Percentiles rank a stretch among this genome's conserved stretches.
These are phyloP conservation scores for Indicator indicator DNA, from an alignment of 2,113 vertebrate genomes.

Conservation along the genomic window DNA sequence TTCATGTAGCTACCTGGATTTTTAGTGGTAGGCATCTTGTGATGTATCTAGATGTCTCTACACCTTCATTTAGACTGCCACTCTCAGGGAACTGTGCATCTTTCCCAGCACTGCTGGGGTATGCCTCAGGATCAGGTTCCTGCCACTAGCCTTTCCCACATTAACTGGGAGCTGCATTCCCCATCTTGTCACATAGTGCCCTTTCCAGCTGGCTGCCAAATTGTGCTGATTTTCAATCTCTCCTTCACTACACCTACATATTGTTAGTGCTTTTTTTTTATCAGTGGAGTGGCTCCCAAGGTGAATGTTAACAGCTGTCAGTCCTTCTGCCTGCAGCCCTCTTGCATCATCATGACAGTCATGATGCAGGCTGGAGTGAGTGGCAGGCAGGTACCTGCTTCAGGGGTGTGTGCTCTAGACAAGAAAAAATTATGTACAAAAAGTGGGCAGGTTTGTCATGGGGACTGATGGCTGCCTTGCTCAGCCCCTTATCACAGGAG, in stretches of 20 bases:
- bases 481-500: fast-evolving
- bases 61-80: neutral
- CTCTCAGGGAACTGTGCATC: neutral
- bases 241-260: neutral
- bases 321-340: neutral
- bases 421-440: neutral
- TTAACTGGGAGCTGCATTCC: neutral
- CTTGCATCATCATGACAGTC: too few relatives aligned
- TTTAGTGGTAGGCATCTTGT: neutral
- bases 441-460: neutral
- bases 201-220: neutral
- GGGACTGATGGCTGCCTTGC: neutral
- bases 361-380: neutral
- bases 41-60: neutral
- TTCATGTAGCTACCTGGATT: fast-evolving
- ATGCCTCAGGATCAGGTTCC: fast-evolving
- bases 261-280: neutral
- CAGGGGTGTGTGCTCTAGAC: neutral
- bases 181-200: fast-evolving
- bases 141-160: neutral
- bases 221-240: neutral
- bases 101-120: neutral
- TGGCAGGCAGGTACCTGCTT: neutral
- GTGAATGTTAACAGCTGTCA: neutral
- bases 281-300: neutral